phyloP scores from a whole-genome alignment of 2,888 invertebrate genomes.

The Portevinia maculata region DNA sequence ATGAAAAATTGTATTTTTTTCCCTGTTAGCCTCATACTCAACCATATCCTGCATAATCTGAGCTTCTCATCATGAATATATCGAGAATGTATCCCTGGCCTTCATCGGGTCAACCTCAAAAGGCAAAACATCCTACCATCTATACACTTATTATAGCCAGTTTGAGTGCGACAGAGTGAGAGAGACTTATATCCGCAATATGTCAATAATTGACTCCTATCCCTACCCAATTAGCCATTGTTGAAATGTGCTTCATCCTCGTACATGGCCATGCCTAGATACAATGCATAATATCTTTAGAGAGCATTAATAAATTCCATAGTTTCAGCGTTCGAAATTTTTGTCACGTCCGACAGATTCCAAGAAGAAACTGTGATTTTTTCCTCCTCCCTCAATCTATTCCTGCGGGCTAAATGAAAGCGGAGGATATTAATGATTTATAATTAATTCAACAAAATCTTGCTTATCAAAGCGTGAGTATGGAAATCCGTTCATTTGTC shows the following conservation, averaged over 20 bases:
- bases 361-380: no score
- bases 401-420: conserved; percentile 45
- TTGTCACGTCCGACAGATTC: conserved; percentile 65
- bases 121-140: no score
- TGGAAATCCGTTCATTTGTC: conserved; percentile 62
- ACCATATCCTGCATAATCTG: conserved; percentile 40
- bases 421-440: conserved; percentile 29
- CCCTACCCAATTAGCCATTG: conserved; percentile 63
- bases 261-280: conserved; percentile 2
- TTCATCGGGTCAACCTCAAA: conserved; percentile 37
- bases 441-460: conserved; percentile 64
- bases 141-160: background rate
- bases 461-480: conserved; percentile 7
- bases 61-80: conserved; percentile 9
- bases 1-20: conserved; percentile 59
- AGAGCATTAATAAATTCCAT: conserved; percentile 62
- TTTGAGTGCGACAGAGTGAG: background rate
- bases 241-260: conserved; percentile 24
- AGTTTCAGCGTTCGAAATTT: conserved; percentile 60
- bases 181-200: conserved; percentile 67
- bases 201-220: conserved; percentile 66
- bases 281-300: conserved; percentile 43
- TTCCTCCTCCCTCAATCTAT: no score
- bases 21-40: conserved; percentile 34
- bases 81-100: conserved; percentile 5